Percentiles rank a stretch among this genome's conserved stretches.
These are phyloP conservation scores for Anser brachyrhynchus DNA, from an alignment of 2,113 vertebrate species.

Conservation along the genomic window DNA sequence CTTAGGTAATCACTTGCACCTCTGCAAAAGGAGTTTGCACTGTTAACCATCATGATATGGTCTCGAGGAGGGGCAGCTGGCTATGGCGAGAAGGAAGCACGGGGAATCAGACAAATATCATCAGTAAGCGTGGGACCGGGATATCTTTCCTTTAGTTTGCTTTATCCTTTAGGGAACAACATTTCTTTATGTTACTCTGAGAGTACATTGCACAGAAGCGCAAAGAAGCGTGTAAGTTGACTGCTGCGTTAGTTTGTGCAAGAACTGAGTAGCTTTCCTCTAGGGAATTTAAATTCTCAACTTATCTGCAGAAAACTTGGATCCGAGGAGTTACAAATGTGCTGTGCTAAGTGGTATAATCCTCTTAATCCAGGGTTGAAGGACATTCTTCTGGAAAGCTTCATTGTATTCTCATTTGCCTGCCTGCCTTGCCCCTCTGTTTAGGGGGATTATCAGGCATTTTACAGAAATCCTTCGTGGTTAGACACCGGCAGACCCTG, in stretches of 20 bases:
- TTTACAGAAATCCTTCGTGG: background rate
- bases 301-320: slow-evolving; percentile 34
- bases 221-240: background rate
- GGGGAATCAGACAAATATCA: background rate
- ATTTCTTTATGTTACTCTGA: background rate
- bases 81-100: background rate
- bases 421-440: background rate
- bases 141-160: background rate
- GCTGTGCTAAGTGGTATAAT: slow-evolving; percentile 26
- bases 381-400: slow-evolving; percentile 22
- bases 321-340: slow-evolving; percentile 14
- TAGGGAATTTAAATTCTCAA: slow-evolving; percentile 17
- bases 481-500: background rate
- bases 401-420: slow-evolving; percentile 27
- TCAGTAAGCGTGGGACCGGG: background rate
- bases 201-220: background rate
- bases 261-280: slow-evolving; percentile 6
- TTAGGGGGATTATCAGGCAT: background rate
- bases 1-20: background rate
- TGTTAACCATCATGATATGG: background rate
- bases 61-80: background rate
- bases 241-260: background rate
- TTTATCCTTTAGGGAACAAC: background rate
- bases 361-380: slow-evolving; percentile 38
- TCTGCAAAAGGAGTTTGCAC: too few relatives aligned